Evolutionary conservation across 2,888 invertebrate genomes (phyloP).

Genomic region (Tetanocera ferruginea): DNA sequence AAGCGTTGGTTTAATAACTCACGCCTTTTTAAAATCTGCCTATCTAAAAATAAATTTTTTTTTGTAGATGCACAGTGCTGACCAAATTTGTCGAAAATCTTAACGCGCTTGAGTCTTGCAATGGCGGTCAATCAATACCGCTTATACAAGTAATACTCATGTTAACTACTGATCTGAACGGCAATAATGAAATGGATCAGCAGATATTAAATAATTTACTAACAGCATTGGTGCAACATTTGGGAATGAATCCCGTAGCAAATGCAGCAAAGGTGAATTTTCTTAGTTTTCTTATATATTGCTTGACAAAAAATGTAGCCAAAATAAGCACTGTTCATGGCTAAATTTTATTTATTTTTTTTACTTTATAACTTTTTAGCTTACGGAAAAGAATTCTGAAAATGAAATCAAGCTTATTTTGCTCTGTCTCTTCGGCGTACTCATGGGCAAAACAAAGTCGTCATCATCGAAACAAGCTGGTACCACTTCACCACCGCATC

Average conservation of each 20-base stretch:
- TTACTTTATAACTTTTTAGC: conserved; percentile 50
- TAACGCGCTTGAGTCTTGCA: conserved; percentile 80
- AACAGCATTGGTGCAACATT: conserved; percentile 78
- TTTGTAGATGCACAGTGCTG: conserved; percentile 73
- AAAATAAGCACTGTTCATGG: background rate
- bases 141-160: conserved; percentile 93
- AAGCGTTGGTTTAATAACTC: background rate
- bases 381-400: conserved; percentile 75
- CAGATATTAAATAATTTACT: conserved; percentile 83
- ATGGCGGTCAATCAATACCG: conserved; percentile 89
- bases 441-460: conserved; percentile 70
- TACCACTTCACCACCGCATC: conserved; percentile 70
- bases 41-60: background rate
- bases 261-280: conserved; percentile 64
- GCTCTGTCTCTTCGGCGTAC: conserved; percentile 84
- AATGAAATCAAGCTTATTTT: conserved; percentile 90
- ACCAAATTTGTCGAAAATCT: conserved; percentile 84
- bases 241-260: conserved; percentile 76
- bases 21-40: background rate
- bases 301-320: too few species aligned
- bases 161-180: conserved; percentile 90
- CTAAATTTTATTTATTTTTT: conserved; percentile 4
- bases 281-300: too few species aligned
- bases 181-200: conserved; percentile 84
- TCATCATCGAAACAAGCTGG: conserved; percentile 63